A percentile compares a stretch with the other conserved stretches of the same genome.
Conservation (phyloP, 2,888 invertebrate species). For the Urechis unicinctus region DNA sequence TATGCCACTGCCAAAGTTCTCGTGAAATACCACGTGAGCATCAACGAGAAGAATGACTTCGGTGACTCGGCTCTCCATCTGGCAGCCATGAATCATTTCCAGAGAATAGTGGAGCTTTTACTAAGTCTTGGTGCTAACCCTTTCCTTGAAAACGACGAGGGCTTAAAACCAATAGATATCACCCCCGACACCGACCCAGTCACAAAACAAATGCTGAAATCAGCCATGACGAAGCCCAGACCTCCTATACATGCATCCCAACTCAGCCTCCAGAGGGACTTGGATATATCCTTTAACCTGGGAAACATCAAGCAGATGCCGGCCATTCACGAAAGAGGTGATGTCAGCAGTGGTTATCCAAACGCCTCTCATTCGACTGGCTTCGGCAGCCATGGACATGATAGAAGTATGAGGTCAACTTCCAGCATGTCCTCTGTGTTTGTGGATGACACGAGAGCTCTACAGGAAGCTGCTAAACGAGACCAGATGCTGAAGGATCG, state of each 20-base stretch:
- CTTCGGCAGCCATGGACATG: no score
- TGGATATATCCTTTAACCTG: conserved; percentile 6
- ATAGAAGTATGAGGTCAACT: neutral
- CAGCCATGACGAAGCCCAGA: conserved; percentile 19
- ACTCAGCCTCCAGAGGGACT: conserved; percentile 11
- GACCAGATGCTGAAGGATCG: neutral
- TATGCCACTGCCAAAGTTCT: conserved; percentile 22
- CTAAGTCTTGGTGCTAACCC: conserved; percentile 25
- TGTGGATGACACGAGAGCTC: conserved; percentile 3
- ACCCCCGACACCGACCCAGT: conserved; percentile 23
- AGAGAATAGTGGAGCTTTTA: conserved; percentile 24
- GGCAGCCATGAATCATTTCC: conserved; percentile 23
- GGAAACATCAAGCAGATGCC: neutral
- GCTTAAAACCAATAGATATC: conserved; percentile 22
- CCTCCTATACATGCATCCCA: conserved; percentile 10
- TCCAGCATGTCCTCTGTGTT: conserved; percentile 9
- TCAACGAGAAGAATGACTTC: conserved; percentile 23
- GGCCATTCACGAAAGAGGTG: neutral
- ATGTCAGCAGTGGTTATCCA: neutral
- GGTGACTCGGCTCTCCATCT: conserved; percentile 25
- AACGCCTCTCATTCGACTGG: no score
- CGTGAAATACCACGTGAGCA: conserved; percentile 17
- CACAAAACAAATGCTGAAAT: conserved; percentile 24
- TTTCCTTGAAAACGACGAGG: conserved; percentile 23
- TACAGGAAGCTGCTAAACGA: neutral